A percentile compares a stretch with the other conserved stretches of the same genome.
Evolutionary conservation across 2,113 vertebrate species (phyloP).

Genomic region (Chloebia gouldiae): DNA sequence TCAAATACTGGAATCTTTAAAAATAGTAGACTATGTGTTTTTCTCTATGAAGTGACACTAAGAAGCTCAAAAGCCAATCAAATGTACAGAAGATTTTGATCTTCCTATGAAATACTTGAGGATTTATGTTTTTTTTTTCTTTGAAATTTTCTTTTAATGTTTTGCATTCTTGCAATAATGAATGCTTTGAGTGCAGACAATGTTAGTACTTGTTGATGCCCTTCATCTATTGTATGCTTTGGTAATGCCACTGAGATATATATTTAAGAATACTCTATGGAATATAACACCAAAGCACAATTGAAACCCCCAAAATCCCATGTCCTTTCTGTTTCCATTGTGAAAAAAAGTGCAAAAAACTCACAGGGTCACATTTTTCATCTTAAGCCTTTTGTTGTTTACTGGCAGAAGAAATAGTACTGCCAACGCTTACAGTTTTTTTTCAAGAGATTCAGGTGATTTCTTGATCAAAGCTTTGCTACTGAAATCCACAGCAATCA

Average conservation of each 20-base stretch:
- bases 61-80: neutral
- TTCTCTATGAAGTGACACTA: neutral
- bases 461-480: neutral
- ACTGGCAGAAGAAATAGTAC: neutral
- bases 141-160: neutral
- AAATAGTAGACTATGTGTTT: neutral
- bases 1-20: neutral
- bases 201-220: neutral
- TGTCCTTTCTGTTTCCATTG: neutral
- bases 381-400: neutral
- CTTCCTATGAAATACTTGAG: neutral
- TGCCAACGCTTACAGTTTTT: neutral
- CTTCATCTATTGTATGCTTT: neutral
- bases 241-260: neutral
- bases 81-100: neutral
- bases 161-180: neutral
- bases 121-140: neutral
- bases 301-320: neutral
- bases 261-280: neutral
- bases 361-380: neutral
- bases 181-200: neutral
- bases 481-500: neutral
- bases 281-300: neutral
- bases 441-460: neutral
- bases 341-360: neutral